Conservation (phyloP, 2,888 invertebrate species). For the Sphaerophoria rueppellii region DNA sequence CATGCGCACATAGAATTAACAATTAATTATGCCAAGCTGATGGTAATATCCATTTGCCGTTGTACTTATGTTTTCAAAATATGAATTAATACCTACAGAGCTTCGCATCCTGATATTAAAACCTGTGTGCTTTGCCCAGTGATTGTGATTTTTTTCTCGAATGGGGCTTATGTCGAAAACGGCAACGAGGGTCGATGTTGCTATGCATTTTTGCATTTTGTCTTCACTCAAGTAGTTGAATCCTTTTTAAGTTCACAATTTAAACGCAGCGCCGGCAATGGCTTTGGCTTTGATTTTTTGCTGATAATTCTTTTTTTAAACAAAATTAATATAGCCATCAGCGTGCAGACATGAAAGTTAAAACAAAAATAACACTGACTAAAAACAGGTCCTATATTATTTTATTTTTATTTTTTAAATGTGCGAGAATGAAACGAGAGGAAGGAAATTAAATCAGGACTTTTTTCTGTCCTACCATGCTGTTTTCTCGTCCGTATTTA, state of each 20-base stretch:
- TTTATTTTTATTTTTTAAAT: not conserved
- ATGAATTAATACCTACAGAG: slow-evolving; percentile 56
- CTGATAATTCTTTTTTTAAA: slow-evolving; percentile 29
- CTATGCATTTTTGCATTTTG: slow-evolving; percentile 42
- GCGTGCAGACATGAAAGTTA: not conserved
- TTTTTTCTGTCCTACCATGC: slow-evolving; percentile 23
- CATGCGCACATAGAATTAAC: slow-evolving; percentile 51
- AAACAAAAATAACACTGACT: slow-evolving; percentile 41
- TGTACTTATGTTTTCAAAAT: slow-evolving; percentile 53
- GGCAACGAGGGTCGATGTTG: slow-evolving; percentile 38
- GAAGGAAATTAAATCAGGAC: slow-evolving; percentile 58
- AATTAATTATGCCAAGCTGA: slow-evolving; percentile 48
- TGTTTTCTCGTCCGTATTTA: slow-evolving; percentile 34
- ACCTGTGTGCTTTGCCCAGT: slow-evolving; percentile 26
- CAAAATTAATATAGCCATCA: slow-evolving; percentile 36
- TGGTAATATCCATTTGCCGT: slow-evolving; percentile 54
- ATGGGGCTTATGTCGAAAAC: not conserved
- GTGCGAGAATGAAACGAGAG: not conserved
- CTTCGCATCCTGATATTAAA: slow-evolving; percentile 18
- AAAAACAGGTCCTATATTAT: slow-evolving; percentile 33
- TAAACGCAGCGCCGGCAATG: slow-evolving; percentile 33
- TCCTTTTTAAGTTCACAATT: slow-evolving; percentile 56
- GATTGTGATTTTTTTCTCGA: slow-evolving; percentile 28
- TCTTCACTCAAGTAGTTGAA: slow-evolving; percentile 52
- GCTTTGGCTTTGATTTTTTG: slow-evolving; percentile 49